Evolutionary conservation across 1,140 invertebrate species (phyloP), one percentile per base, ranked within the genome.

Genomic region (Hyles vespertilio): DNA sequence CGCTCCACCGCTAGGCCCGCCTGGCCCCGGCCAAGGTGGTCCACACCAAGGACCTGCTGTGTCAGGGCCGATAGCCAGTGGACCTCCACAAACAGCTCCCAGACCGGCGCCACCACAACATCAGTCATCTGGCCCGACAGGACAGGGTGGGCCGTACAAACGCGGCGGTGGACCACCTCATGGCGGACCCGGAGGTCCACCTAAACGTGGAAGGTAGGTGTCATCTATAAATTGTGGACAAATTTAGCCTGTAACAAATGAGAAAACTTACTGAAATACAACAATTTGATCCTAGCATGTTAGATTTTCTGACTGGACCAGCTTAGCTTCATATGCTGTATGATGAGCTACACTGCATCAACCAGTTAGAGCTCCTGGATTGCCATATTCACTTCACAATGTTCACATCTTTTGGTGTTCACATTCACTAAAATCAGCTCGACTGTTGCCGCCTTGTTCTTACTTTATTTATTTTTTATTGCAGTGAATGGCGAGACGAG

Each of bases 151-250:
- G 12, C 76, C 80, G 3, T 85, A 73, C 67, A 87, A 87, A 51
- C 58, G 84, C 51, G 82, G 82, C 5, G 77, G 78, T 44, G 84
- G 77, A 2, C 82, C 81, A 34, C 63, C 67, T n/a, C 81, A 81
- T 51, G 79, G 74, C 32, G 81, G 79, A 3, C 78, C 77, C 3
- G 72, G 81, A 48, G 80, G 77, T 48, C 84, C 84, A 59, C 84
- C 81, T 1, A 87, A 87, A 69, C 74, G 84, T 53, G 83, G 81
- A 69, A 78, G 83, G 83, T 81, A 58, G 49, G 61, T 63, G n/a
- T 4, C 45, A 44, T 51, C 3, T 54, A 52, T 49, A 51, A 10
- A 36, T 50, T 40, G 34, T 47, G 9, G 46, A 7, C 43, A 22
- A 46, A 32, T 51, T 34, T 32, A 44, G 33, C 34, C 3, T n/a